These are phyloP conservation scores for Sceliomorpha sp. DNA, from an alignment of 2,888 invertebrate species.

Conservation along the genomic window DNA sequence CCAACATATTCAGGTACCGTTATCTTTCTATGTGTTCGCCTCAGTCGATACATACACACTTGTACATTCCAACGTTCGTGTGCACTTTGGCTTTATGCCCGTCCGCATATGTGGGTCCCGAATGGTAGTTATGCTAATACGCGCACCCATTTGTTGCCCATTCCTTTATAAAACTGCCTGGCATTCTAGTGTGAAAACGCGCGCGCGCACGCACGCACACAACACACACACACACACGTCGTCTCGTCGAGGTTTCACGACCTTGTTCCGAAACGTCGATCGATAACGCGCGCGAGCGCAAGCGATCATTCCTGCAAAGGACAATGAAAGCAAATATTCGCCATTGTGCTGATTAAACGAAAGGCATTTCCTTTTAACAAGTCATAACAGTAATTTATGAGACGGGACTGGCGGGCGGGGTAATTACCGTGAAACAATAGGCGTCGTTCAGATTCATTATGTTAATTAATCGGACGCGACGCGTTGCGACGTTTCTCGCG, in stretches of 20 bases:
- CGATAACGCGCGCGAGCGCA: conserved; percentile 12
- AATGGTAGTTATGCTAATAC: conserved; percentile 62
- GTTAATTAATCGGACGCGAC: too few relatives aligned
- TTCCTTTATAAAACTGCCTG: conserved; percentile 57
- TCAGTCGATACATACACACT: too few relatives aligned
- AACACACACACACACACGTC: too few relatives aligned
- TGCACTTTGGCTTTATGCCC: conserved; percentile 66
- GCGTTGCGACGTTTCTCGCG: too few relatives aligned
- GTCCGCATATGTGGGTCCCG: conserved; percentile 64
- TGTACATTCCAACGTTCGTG: conserved; percentile 24
- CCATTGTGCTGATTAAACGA: too few relatives aligned
- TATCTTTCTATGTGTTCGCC: conserved; percentile 56
- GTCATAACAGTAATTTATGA: too few relatives aligned
- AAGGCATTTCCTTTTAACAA: too few relatives aligned
- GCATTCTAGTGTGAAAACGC: neutral
- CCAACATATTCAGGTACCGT: conserved; percentile 60
- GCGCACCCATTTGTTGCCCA: conserved; percentile 63
- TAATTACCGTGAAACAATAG: too few relatives aligned
- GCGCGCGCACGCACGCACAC: too few relatives aligned
- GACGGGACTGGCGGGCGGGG: too few relatives aligned
- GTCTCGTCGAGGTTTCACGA: conserved; percentile 15
- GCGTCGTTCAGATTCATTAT: too few relatives aligned
- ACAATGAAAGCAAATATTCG: too few relatives aligned
- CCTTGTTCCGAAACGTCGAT: conserved; percentile 29
- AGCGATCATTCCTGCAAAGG: neutral